A percentile compares a stretch with the other conserved stretches of the same genome.
phyloP scores from a whole-genome alignment of 1,140 invertebrate species.

The Plectus sambesii region DNA sequence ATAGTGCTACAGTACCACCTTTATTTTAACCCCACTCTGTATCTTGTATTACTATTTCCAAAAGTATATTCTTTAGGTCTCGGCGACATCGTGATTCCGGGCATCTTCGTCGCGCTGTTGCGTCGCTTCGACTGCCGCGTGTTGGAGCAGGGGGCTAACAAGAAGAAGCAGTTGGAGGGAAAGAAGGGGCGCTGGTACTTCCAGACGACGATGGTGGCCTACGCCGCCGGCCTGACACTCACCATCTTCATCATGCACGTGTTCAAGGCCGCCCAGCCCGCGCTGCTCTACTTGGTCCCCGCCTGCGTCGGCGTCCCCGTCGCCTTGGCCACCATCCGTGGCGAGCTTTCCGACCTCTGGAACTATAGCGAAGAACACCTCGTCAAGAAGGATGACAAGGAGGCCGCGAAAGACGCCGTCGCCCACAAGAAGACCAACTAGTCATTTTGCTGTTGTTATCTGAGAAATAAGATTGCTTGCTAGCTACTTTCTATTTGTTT shows the following conservation, averaged over 20 bases:
- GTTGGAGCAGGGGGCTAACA: slow-evolving; percentile 29
- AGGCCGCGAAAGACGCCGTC: slow-evolving; percentile 22
- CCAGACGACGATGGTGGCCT: slow-evolving; percentile 81
- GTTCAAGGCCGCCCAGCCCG: slow-evolving; percentile 79
- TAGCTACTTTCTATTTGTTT: too few relatives aligned
- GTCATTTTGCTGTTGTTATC: too few relatives aligned
- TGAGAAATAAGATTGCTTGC: too few relatives aligned
- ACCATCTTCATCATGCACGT: slow-evolving; percentile 97
- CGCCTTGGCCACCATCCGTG: slow-evolving; percentile 69
- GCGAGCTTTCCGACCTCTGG: slow-evolving; percentile 55
- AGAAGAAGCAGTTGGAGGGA: slow-evolving; percentile 68
- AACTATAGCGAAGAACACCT: slow-evolving; percentile 43
- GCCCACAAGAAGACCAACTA: slow-evolving; percentile 28
- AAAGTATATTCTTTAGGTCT: slow-evolving; percentile 60
- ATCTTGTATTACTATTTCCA: too few relatives aligned
- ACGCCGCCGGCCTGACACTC: slow-evolving; percentile 76
- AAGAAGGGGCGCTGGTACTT: slow-evolving; percentile 83
- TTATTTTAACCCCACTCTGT: too few relatives aligned
- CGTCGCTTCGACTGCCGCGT: slow-evolving; percentile 90
- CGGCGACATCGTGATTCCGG: slow-evolving; percentile 96
- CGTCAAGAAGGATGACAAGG: slow-evolving; percentile 25
- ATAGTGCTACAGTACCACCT: too few relatives aligned
- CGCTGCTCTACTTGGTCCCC: slow-evolving; percentile 89
- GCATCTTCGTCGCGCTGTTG: slow-evolving; percentile 94
- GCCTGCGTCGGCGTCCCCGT: slow-evolving; percentile 81